Evolutionary conservation across 2,113 vertebrate species (phyloP).

Genomic region (Excalfactoria chinensis): DNA sequence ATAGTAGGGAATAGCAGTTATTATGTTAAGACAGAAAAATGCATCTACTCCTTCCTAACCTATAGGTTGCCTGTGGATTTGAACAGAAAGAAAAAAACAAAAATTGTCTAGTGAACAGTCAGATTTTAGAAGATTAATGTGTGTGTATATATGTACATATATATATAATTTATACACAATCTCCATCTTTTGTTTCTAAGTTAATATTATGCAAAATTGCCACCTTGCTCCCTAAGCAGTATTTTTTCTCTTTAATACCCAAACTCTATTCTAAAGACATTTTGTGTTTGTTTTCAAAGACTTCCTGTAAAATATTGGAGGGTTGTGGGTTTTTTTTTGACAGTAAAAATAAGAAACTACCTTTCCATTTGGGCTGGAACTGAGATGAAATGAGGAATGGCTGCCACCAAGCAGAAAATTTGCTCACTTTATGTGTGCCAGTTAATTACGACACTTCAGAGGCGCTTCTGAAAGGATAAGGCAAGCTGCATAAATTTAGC

Average conservation of each 20-base stretch:
- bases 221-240: slow-evolving; percentile 71
- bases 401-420: slow-evolving; percentile 98
- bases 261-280: slow-evolving; percentile 70
- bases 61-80: background rate
- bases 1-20: background rate
- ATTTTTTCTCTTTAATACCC: slow-evolving; percentile 71
- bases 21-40: background rate
- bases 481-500: slow-evolving; percentile 99
- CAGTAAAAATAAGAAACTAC: slow-evolving; percentile 85
- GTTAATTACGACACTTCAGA: slow-evolving; percentile 99
- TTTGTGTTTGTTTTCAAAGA: slow-evolving; percentile 81
- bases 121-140: background rate
- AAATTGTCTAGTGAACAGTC: background rate
- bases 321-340: slow-evolving; percentile 57
- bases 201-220: slow-evolving; percentile 52
- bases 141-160: background rate
- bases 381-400: slow-evolving; percentile 94
- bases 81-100: background rate
- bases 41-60: background rate
- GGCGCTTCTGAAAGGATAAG: slow-evolving; percentile 99
- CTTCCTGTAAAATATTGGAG: slow-evolving; percentile 69
- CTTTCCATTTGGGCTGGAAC: slow-evolving; percentile 89
- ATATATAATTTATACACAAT: background rate
- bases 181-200: slow-evolving; percentile 15
- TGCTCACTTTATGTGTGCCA: slow-evolving; percentile 99